Evolutionary conservation across 2,888 invertebrate genomes (phyloP), one percentile per base, ranked within the genome.

Genomic region (Ochropleura leucogaster): DNA sequence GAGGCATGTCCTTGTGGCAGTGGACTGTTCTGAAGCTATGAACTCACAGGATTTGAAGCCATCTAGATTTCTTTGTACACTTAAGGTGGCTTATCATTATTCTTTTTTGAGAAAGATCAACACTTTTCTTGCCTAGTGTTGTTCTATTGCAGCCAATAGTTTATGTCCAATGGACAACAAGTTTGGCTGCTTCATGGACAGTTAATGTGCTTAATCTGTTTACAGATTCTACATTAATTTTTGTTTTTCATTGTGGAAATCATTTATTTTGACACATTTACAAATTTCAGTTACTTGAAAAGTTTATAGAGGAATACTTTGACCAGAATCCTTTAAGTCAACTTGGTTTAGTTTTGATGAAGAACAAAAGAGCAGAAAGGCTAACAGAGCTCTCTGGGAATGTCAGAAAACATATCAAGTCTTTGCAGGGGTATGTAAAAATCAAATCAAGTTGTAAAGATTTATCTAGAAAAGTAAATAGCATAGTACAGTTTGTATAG

Each of bases 301-400:
- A 98, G 83, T 99, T 99, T 93, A 97, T 99, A 76, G 98, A 99
- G 88, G 99, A 99, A 93, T 99, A 98, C 92, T 99, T 99, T 94
- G 99, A 99, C 94, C 99, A 99, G 94, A 99, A 99, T 95, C 99
- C 99, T 14, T 98, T 99, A 71, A 99, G 99, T 92, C 99, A 99
- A 94, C 96, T 99, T 83, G 99, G 99, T 44, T 96, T 99, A 55
- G 98, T 99, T 82, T 97, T 98, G 14, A 98, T 99, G 90, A 98
- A 98, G 90, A 99, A 99, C 91, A 99, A 99, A 94, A 97, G 99
- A 86, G 99, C 99, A 2, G 99, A 99, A 91, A 99, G 98, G 95
- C 95, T 99, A 7, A 98, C 98, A 63, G 99, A 99, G 85, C 96
- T 99, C 55, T 98, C 98, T 79, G 99, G 99, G 87, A 98, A 98